phyloP scores from a whole-genome alignment of 2,888 invertebrate genomes.

The Sepioteuthis lessoniana region DNA sequence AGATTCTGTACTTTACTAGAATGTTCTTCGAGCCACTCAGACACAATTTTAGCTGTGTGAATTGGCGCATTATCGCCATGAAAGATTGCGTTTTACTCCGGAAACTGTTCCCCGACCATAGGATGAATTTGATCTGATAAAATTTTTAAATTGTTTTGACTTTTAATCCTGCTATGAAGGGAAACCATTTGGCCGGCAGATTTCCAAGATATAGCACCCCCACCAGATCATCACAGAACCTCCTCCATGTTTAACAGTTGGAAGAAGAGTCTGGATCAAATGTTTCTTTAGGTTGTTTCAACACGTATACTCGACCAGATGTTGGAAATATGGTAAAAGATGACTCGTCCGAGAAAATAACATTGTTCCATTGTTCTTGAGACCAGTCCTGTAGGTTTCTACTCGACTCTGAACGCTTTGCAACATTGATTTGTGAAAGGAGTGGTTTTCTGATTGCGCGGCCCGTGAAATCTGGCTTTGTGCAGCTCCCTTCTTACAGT shows the following conservation, averaged over 20 bases:
- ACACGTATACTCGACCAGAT: neutral
- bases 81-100: too few species aligned
- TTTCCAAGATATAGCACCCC: too few species aligned
- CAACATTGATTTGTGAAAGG: too few species aligned
- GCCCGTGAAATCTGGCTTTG: neutral
- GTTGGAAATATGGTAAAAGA: neutral
- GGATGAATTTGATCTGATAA: too few species aligned
- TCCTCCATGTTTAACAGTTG: too few species aligned
- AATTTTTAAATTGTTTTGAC: too few species aligned
- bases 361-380: neutral
- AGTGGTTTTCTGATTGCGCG: neutral
- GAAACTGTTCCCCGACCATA: neutral
- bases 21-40: too few species aligned
- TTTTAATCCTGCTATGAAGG: too few species aligned
- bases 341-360: constrained; percentile 13
- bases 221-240: too few species aligned
- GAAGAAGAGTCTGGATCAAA: neutral
- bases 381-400: neutral
- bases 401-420: neutral
- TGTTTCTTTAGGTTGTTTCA: neutral
- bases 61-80: neutral
- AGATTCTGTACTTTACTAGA: too few species aligned
- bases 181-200: too few species aligned
- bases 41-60: neutral
- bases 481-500: neutral